Evolutionary conservation across 1,140 invertebrate genomes (phyloP).

Genomic region (Drosophila rufa): DNA sequence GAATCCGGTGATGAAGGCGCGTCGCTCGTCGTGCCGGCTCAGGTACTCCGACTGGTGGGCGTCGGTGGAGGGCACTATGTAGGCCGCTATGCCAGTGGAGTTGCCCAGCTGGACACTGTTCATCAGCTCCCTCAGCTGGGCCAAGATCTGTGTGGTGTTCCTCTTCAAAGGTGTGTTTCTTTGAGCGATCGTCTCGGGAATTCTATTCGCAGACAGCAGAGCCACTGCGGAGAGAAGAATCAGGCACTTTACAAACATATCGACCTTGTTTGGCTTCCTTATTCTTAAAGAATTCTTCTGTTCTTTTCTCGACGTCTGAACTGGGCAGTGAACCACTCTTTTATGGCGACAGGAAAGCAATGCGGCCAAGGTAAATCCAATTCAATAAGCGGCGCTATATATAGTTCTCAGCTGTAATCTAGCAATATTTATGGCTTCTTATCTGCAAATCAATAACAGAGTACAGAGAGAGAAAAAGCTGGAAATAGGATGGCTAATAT

Average conservation of each 20-base stretch:
- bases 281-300: not conserved
- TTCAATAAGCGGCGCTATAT: not conserved
- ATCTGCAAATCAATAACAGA: slow-evolving; percentile 5
- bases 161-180: slow-evolving; percentile 16
- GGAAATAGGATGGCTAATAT: not conserved
- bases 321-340: slow-evolving; percentile 2
- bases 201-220: slow-evolving; percentile 4
- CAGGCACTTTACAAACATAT: slow-evolving; percentile 1
- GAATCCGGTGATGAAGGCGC: slow-evolving; percentile 94
- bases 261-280: not conserved
- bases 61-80: slow-evolving; percentile 93
- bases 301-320: slow-evolving; percentile 1
- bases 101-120: slow-evolving; percentile 35
- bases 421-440: slow-evolving; percentile 8
- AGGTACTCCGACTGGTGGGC: slow-evolving; percentile 97
- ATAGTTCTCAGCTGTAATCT: slow-evolving; percentile 11
- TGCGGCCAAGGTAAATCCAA: slow-evolving; percentile 2
- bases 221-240: slow-evolving; percentile 4
- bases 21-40: slow-evolving; percentile 91
- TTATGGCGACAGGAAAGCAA: slow-evolving; percentile 3
- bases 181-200: no score
- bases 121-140: slow-evolving; percentile 69
- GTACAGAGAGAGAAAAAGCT: slow-evolving; percentile 3
- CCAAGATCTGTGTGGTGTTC: slow-evolving; percentile 70
- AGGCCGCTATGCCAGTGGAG: slow-evolving; percentile 86